phyloP scores from a whole-genome alignment of 2,113 vertebrate genomes.

The Asarcornis scutulata region DNA sequence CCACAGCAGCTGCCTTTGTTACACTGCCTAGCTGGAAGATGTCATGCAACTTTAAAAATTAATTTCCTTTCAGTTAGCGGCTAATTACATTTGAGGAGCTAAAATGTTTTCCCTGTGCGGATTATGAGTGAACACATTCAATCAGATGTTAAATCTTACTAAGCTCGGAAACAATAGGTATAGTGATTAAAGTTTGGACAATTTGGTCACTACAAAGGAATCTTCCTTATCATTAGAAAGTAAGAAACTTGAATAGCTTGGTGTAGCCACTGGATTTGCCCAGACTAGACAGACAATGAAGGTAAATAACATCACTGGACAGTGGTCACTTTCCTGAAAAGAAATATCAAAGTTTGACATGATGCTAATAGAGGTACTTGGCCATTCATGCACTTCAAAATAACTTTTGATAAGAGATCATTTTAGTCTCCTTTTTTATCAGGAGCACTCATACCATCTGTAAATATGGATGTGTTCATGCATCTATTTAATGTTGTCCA shows the following conservation, averaged over 20 bases:
- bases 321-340: neutral
- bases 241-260: slow-evolving; percentile 46
- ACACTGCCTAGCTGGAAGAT: slow-evolving; percentile 66
- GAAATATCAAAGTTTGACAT: neutral
- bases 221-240: slow-evolving; percentile 62
- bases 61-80: slow-evolving; percentile 74
- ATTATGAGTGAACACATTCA: slow-evolving; percentile 74
- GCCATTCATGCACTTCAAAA: neutral
- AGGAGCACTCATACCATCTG: neutral
- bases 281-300: neutral
- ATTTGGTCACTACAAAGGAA: slow-evolving; percentile 68
- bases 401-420: neutral
- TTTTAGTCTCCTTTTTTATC: neutral
- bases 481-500: neutral
- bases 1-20: slow-evolving; percentile 57
- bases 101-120: slow-evolving; percentile 66
- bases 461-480: neutral
- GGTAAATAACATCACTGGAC: neutral
- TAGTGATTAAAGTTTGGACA: slow-evolving; percentile 70
- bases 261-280: neutral
- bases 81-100: slow-evolving; percentile 77
- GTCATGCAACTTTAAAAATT: slow-evolving; percentile 73
- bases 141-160: slow-evolving; percentile 72
- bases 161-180: slow-evolving; percentile 72
- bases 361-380: neutral